Conservation (phyloP, 2,113 vertebrate species). For the Myiopsitta monachus region DNA sequence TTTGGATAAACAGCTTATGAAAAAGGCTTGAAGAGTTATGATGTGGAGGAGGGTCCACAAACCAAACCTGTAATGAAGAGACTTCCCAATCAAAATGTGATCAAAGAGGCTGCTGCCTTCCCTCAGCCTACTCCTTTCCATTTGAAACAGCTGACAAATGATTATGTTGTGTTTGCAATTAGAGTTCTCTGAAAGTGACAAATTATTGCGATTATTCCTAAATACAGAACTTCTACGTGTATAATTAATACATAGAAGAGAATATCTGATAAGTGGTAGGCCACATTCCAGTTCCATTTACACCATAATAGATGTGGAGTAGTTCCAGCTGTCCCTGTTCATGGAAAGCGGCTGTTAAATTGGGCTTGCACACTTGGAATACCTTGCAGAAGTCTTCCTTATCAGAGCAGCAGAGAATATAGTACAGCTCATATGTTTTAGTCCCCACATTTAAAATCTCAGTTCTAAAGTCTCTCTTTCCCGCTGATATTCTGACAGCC, state of each 20-base stretch:
- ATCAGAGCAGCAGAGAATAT: not conserved
- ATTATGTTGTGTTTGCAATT: conserved; percentile 59
- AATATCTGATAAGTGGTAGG: conserved; percentile 39
- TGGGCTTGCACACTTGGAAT: not conserved
- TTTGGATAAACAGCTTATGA: conserved; percentile 17
- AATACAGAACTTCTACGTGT: conserved; percentile 47
- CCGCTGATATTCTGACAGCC: not conserved
- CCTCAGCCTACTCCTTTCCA: conserved; percentile 58
- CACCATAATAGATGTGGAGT: conserved; percentile 38
- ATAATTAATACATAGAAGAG: conserved; percentile 57
- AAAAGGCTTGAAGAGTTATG: conserved; percentile 19
- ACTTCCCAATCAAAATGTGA: conserved; percentile 36
- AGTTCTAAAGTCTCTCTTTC: not conserved
- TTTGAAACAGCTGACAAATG: conserved; percentile 58
- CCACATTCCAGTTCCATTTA: conserved; percentile 49
- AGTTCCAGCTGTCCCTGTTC: conserved; percentile 37
- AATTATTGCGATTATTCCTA: conserved; percentile 63
- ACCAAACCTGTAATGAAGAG: conserved; percentile 26
- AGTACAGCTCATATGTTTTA: not conserved
- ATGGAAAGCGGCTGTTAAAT: conserved; percentile 1
- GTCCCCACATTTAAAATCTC: not conserved
- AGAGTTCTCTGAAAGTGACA: conserved; percentile 59
- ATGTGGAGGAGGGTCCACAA: conserved; percentile 12
- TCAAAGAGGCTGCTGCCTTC: conserved; percentile 54
- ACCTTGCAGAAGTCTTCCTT: conserved; percentile 8